A percentile compares a stretch with the other conserved stretches of the same genome.
Conservation (phyloP, 2,888 invertebrate genomes). For the Leucozona laternaria region DNA sequence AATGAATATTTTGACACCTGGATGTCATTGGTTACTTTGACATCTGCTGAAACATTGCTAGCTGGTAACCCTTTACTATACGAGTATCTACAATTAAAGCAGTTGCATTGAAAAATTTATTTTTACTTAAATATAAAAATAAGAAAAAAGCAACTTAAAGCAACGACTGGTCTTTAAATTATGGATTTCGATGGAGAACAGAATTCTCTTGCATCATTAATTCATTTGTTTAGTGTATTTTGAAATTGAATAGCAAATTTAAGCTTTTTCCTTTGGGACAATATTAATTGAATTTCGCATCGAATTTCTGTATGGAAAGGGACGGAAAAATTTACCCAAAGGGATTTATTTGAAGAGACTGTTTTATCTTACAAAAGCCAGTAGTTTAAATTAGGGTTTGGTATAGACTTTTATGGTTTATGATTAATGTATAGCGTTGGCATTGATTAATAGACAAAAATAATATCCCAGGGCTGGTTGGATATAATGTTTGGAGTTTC, state of each 20-base stretch:
- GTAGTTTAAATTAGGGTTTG: neutral
- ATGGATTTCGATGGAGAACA: neutral
- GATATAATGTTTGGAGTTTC: neutral
- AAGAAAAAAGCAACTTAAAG: neutral
- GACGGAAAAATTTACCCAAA: neutral
- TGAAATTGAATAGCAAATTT: neutral
- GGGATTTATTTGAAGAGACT: neutral
- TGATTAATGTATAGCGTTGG: conserved; percentile 4
- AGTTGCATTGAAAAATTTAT: neutral
- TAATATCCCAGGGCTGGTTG: neutral
- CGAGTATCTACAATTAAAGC: neutral
- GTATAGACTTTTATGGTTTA: neutral
- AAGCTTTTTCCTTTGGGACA: neutral
- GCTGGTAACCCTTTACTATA: too few relatives aligned
- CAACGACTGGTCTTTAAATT: neutral
- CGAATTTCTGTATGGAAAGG: neutral
- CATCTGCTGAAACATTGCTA: too few relatives aligned
- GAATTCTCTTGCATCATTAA: neutral
- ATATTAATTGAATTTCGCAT: neutral
- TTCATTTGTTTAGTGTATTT: neutral
- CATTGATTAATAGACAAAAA: neutral
- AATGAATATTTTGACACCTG: too few relatives aligned
- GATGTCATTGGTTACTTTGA: too few relatives aligned
- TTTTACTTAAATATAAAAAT: neutral
- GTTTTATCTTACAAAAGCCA: neutral